Evolutionary conservation across 2,888 invertebrate species (phyloP).

Genomic region (Sphecodes monilicornis): DNA sequence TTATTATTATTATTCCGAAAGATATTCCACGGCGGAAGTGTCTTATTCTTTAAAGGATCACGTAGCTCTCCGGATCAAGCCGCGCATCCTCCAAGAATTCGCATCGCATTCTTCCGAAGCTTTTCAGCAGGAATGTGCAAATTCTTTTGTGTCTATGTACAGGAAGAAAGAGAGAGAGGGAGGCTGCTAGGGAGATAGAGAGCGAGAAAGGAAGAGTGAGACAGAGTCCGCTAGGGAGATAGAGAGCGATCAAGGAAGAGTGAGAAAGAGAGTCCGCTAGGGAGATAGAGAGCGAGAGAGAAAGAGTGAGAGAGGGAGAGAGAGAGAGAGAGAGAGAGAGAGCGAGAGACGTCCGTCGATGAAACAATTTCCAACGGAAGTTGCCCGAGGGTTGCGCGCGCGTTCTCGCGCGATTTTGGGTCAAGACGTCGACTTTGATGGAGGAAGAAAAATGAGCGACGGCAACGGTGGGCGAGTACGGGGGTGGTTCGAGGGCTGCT

Average conservation of each 20-base stretch:
- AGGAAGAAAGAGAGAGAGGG: neutral
- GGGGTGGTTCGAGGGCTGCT: constrained; percentile 9
- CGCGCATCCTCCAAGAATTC: neutral
- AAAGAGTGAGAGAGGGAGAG: too few relatives aligned
- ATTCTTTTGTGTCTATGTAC: neutral
- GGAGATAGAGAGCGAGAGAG: too few relatives aligned
- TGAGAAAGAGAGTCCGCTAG: neutral
- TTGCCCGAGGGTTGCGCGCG: neutral
- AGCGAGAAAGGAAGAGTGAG: neutral
- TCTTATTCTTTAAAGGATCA: constrained; percentile 1
- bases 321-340: neutral
- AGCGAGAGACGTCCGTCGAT: neutral
- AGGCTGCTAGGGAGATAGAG: neutral
- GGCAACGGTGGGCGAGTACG: neutral
- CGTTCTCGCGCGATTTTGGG: constrained; percentile 13
- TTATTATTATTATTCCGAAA: neutral
- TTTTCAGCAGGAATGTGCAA: constrained; percentile 1
- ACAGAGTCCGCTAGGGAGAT: neutral
- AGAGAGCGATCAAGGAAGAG: neutral
- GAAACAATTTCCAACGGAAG: constrained; percentile 17
- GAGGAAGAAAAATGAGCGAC: constrained; percentile 7
- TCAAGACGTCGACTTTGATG: constrained; percentile 24
- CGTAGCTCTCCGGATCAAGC: neutral
- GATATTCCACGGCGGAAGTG: neutral
- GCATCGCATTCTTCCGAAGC: neutral